These are phyloP conservation scores for Cyanocitta stelleri DNA, from an alignment of 2,113 vertebrate species.

Conservation along the genomic window DNA sequence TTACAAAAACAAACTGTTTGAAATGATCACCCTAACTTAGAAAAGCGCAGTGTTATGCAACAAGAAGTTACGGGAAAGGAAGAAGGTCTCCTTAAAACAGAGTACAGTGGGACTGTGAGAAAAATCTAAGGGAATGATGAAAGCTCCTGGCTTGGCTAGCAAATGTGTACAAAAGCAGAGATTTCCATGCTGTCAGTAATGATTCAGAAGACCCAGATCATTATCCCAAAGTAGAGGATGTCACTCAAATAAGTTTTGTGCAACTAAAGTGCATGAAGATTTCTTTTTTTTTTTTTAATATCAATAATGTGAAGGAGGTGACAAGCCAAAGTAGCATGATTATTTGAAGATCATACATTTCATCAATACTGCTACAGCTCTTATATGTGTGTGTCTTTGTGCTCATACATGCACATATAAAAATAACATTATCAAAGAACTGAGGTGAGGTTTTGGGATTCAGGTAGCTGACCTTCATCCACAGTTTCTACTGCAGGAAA, in stretches of 20 bases:
- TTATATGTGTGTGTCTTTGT: background rate
- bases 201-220: background rate
- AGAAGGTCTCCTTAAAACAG: background rate
- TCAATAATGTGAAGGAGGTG: background rate
- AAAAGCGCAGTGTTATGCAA: background rate
- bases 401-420: background rate
- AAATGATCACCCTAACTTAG: background rate
- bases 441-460: slow-evolving; percentile 13
- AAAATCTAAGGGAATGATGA: background rate
- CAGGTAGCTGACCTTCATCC: background rate
- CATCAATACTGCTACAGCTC: background rate
- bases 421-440: slow-evolving; percentile 21
- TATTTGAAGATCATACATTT: background rate
- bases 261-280: fast-evolving
- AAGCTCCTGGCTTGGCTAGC: background rate
- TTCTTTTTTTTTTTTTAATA: background rate
- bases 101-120: background rate
- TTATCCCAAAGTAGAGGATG: background rate
- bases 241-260: background rate
- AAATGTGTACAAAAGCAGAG: background rate
- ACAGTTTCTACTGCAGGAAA: slow-evolving; percentile 29
- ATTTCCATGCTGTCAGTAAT: background rate
- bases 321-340: background rate
- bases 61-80: background rate
- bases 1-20: background rate